Percentiles rank a stretch among this genome's conserved stretches.
Conservation (phyloP, 35 echinoderm and acorn worm genomes). For the Heliocidaris erythrogramma region DNA sequence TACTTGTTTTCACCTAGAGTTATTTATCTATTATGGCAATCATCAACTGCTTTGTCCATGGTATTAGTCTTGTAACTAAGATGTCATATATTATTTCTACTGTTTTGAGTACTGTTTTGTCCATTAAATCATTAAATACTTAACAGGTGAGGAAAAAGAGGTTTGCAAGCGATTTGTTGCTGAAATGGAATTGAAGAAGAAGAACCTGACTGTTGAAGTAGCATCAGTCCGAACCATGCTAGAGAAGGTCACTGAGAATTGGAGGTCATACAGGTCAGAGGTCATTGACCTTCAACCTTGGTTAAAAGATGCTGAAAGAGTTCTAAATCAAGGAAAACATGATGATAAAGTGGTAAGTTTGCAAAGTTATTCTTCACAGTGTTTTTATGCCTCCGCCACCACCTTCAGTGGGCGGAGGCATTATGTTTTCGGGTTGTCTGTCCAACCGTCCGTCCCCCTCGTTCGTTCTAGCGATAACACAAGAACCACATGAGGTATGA, state of each 20-base stretch:
- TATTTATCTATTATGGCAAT: too few species aligned
- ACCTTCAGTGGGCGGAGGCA: too few species aligned
- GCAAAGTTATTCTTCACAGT: neutral
- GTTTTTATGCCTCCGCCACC: too few species aligned
- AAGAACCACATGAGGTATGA: too few species aligned
- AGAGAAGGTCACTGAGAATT: slow-evolving; percentile 75
- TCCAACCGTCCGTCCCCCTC: too few species aligned
- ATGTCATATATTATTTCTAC: neutral
- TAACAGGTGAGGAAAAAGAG: slow-evolving; percentile 72
- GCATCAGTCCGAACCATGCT: slow-evolving; percentile 73
- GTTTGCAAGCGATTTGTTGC: slow-evolving; percentile 63
- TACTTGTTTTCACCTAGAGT: too few species aligned
- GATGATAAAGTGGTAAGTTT: slow-evolving; percentile 69
- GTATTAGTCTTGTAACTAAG: neutral
- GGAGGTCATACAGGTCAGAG: slow-evolving; percentile 67
- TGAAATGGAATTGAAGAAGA: slow-evolving; percentile 81
- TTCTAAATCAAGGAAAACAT: slow-evolving; percentile 48
- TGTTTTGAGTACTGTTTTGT: neutral
- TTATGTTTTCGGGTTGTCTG: too few species aligned
- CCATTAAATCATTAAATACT: neutral
- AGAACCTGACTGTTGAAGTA: slow-evolving; percentile 80
- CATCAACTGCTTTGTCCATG: too few species aligned
- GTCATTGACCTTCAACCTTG: slow-evolving; percentile 72
- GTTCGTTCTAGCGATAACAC: too few species aligned
- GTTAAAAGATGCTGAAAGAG: slow-evolving; percentile 79